A percentile compares a stretch with the other conserved stretches of the same genome.
Conservation (phyloP, 2,888 invertebrate genomes). For the Belgica antarctica region DNA sequence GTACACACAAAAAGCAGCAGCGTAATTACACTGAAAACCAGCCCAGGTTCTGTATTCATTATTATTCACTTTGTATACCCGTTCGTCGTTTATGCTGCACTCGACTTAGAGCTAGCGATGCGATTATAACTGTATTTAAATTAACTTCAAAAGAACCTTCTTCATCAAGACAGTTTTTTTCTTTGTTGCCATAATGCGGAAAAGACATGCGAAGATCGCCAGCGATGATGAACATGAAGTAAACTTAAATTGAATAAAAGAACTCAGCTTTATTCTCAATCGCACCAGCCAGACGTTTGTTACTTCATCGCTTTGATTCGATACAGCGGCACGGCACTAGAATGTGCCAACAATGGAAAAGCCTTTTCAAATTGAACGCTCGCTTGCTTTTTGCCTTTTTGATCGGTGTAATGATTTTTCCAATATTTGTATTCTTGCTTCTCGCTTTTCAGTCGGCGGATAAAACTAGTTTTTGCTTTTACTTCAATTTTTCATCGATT, state of each 20-base stretch:
- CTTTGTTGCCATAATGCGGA: neutral
- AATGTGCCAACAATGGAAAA: neutral
- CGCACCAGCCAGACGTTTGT: neutral
- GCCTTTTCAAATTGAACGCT: neutral
- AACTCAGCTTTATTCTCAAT: neutral
- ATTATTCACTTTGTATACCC: neutral
- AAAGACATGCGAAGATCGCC: neutral
- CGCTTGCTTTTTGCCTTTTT: too few relatives aligned
- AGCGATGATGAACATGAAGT: neutral
- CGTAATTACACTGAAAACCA: constrained; percentile 8
- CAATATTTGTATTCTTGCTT: constrained; percentile 13
- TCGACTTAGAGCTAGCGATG: constrained; percentile 15
- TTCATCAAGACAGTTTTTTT: constrained; percentile 35
- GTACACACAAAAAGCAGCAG: neutral
- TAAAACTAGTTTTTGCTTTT: constrained; percentile 44
- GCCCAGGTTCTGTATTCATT: constrained; percentile 10
- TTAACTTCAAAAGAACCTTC: constrained; percentile 40
- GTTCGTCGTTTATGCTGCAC: constrained; percentile 18
- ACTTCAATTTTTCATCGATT: constrained; percentile 11
- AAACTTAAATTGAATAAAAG: constrained; percentile 4
- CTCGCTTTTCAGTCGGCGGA: constrained; percentile 43
- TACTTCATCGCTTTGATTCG: neutral
- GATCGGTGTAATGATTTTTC: neutral
- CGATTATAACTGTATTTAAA: constrained; percentile 44
- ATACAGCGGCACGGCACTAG: constrained; percentile 1